These are phyloP conservation scores for Idaea dimidiata DNA, from an alignment of 2,888 invertebrate genomes.

Conservation along the genomic window DNA sequence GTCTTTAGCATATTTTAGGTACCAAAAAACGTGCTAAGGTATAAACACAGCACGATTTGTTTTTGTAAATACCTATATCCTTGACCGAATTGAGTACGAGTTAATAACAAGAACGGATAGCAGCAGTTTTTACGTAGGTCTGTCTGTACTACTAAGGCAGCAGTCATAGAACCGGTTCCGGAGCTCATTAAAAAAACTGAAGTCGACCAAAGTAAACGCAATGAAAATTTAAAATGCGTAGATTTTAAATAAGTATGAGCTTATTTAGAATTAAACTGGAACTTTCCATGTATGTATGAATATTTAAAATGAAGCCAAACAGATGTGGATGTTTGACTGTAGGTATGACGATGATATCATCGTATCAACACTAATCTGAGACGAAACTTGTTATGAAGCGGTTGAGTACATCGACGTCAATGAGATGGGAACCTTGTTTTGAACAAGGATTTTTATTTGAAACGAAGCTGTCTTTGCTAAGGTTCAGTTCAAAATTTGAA, in stretches of 20 bases:
- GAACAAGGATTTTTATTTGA: not conserved
- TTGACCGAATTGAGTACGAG: conserved; percentile 44
- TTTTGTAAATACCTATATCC: conserved; percentile 40
- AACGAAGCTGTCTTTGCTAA: no score
- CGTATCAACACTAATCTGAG: conserved; percentile 34
- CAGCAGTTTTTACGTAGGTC: conserved; percentile 15
- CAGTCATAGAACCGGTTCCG: conserved; percentile 1
- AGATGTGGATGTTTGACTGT: conserved; percentile 36
- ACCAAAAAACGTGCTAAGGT: conserved; percentile 3
- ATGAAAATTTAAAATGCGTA: conserved; percentile 11
- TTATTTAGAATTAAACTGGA: conserved; percentile 5
- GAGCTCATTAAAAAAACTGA: not conserved
- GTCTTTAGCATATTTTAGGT: not conserved
- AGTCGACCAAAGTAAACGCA: not conserved
- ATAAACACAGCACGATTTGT: conserved; percentile 23
- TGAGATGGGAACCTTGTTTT: conserved; percentile 10
- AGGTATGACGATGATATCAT: conserved; percentile 53
- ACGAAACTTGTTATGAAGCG: conserved; percentile 49
- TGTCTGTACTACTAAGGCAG: not conserved
- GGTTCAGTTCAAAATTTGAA: no score
- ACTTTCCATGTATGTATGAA: conserved; percentile 4
- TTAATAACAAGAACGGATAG: conserved; percentile 13
- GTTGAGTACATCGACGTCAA: conserved; percentile 31
- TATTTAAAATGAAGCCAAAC: conserved; percentile 2
- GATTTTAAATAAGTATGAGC: conserved; percentile 9